Evolutionary conservation across 2,797 vertebrate species (phyloP), one percentile per base, ranked within the genome.

Genomic region (Tiaroga cobitis): DNA sequence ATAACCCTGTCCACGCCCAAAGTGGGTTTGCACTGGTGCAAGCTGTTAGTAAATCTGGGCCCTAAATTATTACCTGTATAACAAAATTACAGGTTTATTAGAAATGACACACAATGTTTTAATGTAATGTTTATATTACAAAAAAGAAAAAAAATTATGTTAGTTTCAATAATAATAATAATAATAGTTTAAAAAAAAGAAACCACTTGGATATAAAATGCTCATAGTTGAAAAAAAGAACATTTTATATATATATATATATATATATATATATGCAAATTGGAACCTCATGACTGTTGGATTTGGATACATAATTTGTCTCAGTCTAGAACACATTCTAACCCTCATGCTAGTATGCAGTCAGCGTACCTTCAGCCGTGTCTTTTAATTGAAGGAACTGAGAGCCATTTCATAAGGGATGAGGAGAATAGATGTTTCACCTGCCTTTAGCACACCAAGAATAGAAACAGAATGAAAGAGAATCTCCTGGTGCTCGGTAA

Each of bases 381-480:
- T 94, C 90, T 91, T 94, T 95, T 95, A 95, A 95, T 95, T 95
- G 93, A 91, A 92, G 91, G 83, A 91, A 87, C 56, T 63, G 80
- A 69, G 90, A 91, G 90, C 90, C 83, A 85, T 92, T 92, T 92
- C 83, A 90, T 88, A 90, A 43, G 83, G 91, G 88, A 91, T 92
- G 87, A 91, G 41, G 13, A 91, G 90, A 90, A 92, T 86, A 91
- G 87, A 90, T 90, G 91, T 91, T 91, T 88, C 90, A 93, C 92
- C 92, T 93, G 90, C 87, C 87, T 89, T 91, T 89, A 92, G 89
- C 90, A 83, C 16, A 75, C 90, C 90, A 89, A 91, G 90, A 92
- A 93, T 91, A 90, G 90, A 91, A 88, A 90, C 56, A 65, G 88
- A 90, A 91, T 85, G 86, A 90, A 93, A 92, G 86, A 91, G 85